Conservation (phyloP, 2,888 invertebrate species). For the Prenolepis imparis region DNA sequence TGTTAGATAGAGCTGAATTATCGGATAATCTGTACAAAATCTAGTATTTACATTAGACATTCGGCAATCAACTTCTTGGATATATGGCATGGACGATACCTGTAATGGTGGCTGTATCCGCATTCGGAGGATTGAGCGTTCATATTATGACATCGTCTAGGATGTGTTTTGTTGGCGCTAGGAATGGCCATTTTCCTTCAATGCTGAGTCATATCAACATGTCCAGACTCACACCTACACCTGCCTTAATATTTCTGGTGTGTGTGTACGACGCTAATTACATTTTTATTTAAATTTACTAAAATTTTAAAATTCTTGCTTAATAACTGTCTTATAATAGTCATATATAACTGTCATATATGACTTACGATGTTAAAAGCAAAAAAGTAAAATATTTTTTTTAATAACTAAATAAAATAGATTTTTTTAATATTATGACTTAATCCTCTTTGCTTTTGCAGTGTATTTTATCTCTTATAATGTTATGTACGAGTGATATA, state of each 20-base stretch:
- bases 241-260: conserved; percentile 94
- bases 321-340: not conserved
- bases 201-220: conserved; percentile 93
- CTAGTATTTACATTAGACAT: conserved; percentile 89
- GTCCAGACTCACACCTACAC: conserved; percentile 92
- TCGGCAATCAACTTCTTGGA: conserved; percentile 93
- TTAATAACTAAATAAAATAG: not conserved
- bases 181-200: conserved; percentile 95
- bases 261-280: conserved; percentile 87
- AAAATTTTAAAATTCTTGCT: not conserved
- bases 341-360: not conserved
- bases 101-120: conserved; percentile 96
- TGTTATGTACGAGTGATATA: conserved; percentile 94
- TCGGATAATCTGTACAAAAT: conserved; percentile 24
- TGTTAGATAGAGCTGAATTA: not conserved
- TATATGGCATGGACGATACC: conserved; percentile 94
- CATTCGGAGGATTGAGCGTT: conserved; percentile 96
- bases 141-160: conserved; percentile 98
- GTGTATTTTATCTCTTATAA: conserved; percentile 94
- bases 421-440: conserved; percentile 13
- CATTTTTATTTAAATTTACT: not conserved
- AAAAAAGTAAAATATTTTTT: conserved; percentile 2
- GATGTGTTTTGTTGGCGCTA: conserved; percentile 96
- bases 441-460: conserved; percentile 84
- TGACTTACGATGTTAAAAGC: not conserved